phyloP scores from a whole-genome alignment of 2,113 vertebrate genomes.

The Myotis lucifugus region DNA sequence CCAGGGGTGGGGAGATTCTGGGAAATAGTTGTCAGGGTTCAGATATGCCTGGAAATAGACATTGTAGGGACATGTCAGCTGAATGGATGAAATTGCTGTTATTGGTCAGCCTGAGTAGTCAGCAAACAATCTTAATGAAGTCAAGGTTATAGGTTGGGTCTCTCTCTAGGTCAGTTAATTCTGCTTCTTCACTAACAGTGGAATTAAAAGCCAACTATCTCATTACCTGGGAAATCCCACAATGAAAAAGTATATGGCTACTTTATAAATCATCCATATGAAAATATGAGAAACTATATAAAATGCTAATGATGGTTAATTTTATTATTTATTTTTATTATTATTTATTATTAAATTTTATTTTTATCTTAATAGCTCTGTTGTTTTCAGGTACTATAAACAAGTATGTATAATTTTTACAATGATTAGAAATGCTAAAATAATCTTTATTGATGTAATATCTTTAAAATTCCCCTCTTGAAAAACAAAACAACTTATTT shows the following conservation, averaged over 20 bases:
- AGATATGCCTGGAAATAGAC: conserved; percentile 65
- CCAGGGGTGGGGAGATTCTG: conserved; percentile 55
- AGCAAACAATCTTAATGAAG: conserved; percentile 51
- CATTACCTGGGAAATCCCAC: background rate
- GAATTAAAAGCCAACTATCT: background rate
- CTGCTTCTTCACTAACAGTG: background rate
- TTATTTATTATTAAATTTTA: background rate
- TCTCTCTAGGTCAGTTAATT: conserved; percentile 38
- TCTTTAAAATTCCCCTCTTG: background rate
- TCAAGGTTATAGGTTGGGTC: conserved; percentile 5
- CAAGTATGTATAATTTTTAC: background rate
- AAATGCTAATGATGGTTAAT: background rate
- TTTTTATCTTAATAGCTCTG: background rate
- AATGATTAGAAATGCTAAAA: conserved; percentile 1
- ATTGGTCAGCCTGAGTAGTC: conserved; percentile 44
- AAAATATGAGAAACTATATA: background rate
- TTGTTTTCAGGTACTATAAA: conserved; percentile 33
- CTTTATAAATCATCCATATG: background rate
- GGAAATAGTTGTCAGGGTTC: conserved; percentile 59
- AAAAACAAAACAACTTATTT: background rate
- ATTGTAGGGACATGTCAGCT: conserved; percentile 14
- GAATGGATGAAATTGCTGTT: conserved; percentile 46
- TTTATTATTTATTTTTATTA: background rate
- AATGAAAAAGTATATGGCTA: background rate
- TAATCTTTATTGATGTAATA: background rate